Evolutionary conservation across 2,888 invertebrate species (phyloP).

Genomic region (Trisateles emortualis): DNA sequence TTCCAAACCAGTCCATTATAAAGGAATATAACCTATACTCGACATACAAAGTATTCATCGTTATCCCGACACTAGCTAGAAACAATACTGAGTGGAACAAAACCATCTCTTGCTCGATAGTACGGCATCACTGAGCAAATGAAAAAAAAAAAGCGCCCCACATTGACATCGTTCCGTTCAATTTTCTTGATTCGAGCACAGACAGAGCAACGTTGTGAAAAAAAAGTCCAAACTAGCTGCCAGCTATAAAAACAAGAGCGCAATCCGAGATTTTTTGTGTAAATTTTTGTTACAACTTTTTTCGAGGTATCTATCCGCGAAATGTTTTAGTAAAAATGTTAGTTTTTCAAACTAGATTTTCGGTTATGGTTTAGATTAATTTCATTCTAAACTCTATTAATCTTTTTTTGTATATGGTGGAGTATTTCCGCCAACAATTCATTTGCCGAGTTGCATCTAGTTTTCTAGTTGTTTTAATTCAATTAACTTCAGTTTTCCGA

Average conservation of each 20-base stretch:
- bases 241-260: slow-evolving; percentile 34
- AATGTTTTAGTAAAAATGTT: background rate
- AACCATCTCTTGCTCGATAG: slow-evolving; percentile 8
- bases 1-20: no score
- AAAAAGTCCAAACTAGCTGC: slow-evolving; percentile 24
- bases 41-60: background rate
- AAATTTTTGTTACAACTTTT: slow-evolving; percentile 5
- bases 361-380: background rate
- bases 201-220: slow-evolving; percentile 31
- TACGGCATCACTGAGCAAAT: slow-evolving; percentile 14
- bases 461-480: no score
- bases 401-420: no score
- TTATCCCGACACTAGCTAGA: background rate
- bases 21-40: no score
- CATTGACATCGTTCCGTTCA: slow-evolving; percentile 41
- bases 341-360: slow-evolving; percentile 20
- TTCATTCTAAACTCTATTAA: slow-evolving; percentile 3
- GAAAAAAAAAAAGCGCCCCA: slow-evolving; percentile 26
- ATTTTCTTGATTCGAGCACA: slow-evolving; percentile 42
- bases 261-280: slow-evolving; percentile 27
- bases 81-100: background rate
- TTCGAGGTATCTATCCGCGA: background rate
- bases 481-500: no score
- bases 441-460: no score
- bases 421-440: no score